Percentiles rank a stretch among this genome's conserved stretches.
phyloP scores from a whole-genome alignment of 1,140 invertebrate genomes.

The Homalodisca vitripennis region DNA sequence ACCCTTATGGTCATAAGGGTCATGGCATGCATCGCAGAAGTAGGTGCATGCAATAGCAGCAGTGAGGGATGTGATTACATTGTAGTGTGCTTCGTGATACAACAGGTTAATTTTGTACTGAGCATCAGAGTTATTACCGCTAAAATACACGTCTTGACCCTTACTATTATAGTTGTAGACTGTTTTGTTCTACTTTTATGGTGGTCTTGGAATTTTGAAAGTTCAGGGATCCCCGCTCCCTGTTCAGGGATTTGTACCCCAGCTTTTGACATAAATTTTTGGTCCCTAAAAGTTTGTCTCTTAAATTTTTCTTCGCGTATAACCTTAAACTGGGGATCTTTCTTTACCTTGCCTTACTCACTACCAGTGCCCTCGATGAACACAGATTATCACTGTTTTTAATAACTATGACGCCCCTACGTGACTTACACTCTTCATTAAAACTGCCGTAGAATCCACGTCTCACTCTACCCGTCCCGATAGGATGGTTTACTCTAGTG shows the following conservation, averaged over 20 bases:
- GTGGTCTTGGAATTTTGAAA: slow-evolving; percentile 4
- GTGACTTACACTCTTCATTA: neutral
- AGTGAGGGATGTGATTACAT: slow-evolving; percentile 21
- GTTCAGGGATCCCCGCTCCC: slow-evolving; percentile 17
- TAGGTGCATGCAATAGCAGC: slow-evolving; percentile 8
- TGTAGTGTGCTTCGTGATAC: slow-evolving; percentile 6
- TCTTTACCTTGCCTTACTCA: slow-evolving; percentile 6
- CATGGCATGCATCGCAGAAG: slow-evolving; percentile 20
- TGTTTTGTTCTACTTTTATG: slow-evolving; percentile 14
- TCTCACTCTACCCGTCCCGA: neutral
- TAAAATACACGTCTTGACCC: slow-evolving; percentile 4
- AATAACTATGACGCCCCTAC: slow-evolving; percentile 15
- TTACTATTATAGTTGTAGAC: slow-evolving; percentile 22
- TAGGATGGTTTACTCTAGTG: slow-evolving; percentile 6
- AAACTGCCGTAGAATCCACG: slow-evolving; percentile 4
- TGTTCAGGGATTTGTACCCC: slow-evolving; percentile 4
- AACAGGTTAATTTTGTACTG: slow-evolving; percentile 17
- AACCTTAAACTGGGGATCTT: neutral
- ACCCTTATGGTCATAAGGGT: neutral
- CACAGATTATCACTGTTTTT: slow-evolving; percentile 24
- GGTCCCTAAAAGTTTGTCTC: slow-evolving; percentile 3
- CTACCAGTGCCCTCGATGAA: slow-evolving; percentile 13
- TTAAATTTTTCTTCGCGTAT: neutral
- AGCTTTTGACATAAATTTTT: neutral
- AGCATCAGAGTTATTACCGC: neutral